Evolutionary conservation across 2,888 invertebrate genomes (phyloP).

Genomic region (Campaea margaritaria): DNA sequence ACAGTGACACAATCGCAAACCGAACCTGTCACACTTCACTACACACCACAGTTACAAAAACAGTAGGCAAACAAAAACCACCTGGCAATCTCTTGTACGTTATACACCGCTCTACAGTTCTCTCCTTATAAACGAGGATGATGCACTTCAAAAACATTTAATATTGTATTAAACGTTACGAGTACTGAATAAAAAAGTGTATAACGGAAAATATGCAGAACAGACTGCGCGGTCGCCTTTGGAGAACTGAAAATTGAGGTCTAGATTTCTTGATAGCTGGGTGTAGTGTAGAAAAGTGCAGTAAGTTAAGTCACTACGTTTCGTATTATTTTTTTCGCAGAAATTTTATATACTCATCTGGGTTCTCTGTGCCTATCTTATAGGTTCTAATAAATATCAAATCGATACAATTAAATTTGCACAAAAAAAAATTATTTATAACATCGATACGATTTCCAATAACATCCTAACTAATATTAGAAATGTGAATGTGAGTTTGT

Average conservation of each 20-base stretch:
- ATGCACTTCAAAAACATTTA: slow-evolving; percentile 70
- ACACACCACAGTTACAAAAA: slow-evolving; percentile 23
- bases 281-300: slow-evolving; percentile 23
- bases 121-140: slow-evolving; percentile 63
- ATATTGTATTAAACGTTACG: slow-evolving; percentile 32
- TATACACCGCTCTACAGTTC: slow-evolving; percentile 63
- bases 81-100: slow-evolving; percentile 60
- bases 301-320: slow-evolving; percentile 6
- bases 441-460: too few relatives aligned
- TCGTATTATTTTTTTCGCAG: neutral
- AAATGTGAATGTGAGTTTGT: too few relatives aligned
- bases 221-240: slow-evolving; percentile 16
- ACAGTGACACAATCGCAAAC: neutral
- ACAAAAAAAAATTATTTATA: too few relatives aligned
- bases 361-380: too few relatives aligned
- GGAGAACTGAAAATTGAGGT: slow-evolving; percentile 42
- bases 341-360: too few relatives aligned
- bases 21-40: slow-evolving; percentile 16
- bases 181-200: slow-evolving; percentile 28
- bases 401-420: too few relatives aligned
- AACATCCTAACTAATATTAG: too few relatives aligned
- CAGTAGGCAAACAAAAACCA: slow-evolving; percentile 44
- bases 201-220: slow-evolving; percentile 30
- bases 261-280: slow-evolving; percentile 29
- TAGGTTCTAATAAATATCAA: too few relatives aligned